Evolutionary conservation across 2,797 vertebrate species (phyloP).

Genomic region (Intellagama lesueurii): DNA sequence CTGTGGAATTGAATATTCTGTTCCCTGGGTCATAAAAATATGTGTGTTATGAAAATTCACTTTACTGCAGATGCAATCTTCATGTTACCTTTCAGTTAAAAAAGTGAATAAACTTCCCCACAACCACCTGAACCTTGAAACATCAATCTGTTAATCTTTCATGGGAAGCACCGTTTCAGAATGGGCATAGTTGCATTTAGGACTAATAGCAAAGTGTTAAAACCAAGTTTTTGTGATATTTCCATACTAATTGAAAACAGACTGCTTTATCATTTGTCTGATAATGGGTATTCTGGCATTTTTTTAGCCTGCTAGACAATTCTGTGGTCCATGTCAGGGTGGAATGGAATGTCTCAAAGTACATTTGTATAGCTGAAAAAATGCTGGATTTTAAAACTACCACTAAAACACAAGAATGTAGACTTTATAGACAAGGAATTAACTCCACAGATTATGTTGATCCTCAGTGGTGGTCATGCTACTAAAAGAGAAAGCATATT

Average conservation of each 20-base stretch:
- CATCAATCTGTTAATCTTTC: not conserved
- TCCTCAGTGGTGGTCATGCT: not conserved
- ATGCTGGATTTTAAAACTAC: not conserved
- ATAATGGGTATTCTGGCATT: not conserved
- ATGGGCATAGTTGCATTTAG: not conserved
- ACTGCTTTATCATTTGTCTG: not conserved
- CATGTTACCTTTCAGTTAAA: not conserved
- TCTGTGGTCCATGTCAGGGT: constrained; percentile 22
- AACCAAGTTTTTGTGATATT: not conserved
- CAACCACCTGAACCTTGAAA: not conserved
- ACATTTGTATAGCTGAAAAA: constrained; percentile 10
- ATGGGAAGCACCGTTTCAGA: not conserved
- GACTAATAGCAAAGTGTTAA: constrained; percentile 19
- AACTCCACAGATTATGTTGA: not conserved
- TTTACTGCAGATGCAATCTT: constrained; percentile 1
- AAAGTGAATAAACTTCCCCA: not conserved
- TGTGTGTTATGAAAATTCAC: not conserved
- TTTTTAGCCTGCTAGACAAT: not conserved
- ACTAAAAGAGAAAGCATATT: not conserved
- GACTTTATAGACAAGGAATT: constrained; percentile 10
- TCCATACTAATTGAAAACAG: constrained; percentile 2
- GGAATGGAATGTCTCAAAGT: constrained; percentile 12
- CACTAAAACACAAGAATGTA: not conserved
- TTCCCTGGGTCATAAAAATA: not conserved
- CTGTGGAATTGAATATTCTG: not conserved